Conservation (phyloP, 2,888 invertebrate species). For the Dendrolimus pini region DNA sequence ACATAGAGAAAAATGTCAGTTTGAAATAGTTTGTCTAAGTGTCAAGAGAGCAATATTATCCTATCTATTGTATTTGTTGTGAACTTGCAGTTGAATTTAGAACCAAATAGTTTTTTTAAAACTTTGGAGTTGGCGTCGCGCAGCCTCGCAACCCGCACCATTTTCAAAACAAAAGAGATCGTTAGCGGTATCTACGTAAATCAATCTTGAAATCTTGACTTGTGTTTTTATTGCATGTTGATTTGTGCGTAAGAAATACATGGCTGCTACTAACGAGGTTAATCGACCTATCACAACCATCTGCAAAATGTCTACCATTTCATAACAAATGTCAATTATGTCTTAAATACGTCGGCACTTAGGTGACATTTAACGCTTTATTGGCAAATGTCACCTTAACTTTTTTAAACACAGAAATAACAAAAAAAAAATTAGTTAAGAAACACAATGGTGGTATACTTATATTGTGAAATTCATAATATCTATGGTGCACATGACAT, state of each 20-base stretch:
- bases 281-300: background rate
- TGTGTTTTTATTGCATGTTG: background rate
- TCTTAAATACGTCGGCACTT: too few relatives aligned
- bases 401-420: too few relatives aligned
- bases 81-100: background rate
- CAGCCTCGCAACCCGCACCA: slow-evolving; percentile 2
- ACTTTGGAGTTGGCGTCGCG: slow-evolving; percentile 6
- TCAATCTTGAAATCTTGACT: background rate
- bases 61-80: too few relatives aligned
- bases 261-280: background rate
- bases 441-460: background rate
- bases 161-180: slow-evolving; percentile 11
- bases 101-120: background rate
- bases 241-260: background rate
- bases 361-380: too few relatives aligned
- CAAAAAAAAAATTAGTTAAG: too few relatives aligned
- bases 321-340: too few relatives aligned
- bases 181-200: background rate
- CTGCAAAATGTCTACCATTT: background rate
- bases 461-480: background rate
- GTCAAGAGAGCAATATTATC: too few relatives aligned
- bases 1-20: too few relatives aligned
- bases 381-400: too few relatives aligned
- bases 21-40: too few relatives aligned
- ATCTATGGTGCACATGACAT: slow-evolving; percentile 3